Percentiles rank a stretch among this genome's conserved stretches.
Evolutionary conservation across 2,113 vertebrate species (phyloP).

Genomic region (Orycteropus afer): DNA sequence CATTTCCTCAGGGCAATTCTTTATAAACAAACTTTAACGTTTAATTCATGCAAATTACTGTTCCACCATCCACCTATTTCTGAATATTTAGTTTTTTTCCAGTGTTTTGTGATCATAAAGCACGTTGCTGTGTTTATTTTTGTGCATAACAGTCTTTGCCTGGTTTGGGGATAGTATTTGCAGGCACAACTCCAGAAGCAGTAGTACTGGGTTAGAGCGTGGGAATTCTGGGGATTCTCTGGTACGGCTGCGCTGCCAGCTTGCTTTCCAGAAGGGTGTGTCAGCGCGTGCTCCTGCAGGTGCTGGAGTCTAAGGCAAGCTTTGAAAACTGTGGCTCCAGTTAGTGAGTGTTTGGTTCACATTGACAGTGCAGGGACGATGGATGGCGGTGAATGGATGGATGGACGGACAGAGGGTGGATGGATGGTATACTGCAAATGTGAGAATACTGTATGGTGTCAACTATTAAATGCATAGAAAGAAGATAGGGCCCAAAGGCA

Average conservation of each 20-base stretch:
- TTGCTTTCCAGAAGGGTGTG: slow-evolving; percentile 6
- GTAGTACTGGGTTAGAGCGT: background rate
- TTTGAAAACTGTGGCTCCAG: slow-evolving; percentile 22
- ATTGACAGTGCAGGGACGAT: background rate
- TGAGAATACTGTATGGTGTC: background rate
- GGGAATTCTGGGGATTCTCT: slow-evolving; percentile 2
- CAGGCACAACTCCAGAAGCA: slow-evolving; percentile 17
- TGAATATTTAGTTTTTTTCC: background rate
- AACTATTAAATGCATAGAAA: background rate
- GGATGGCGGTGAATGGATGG: background rate
- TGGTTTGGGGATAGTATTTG: slow-evolving; percentile 21
- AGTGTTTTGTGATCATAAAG: slow-evolving; percentile 23
- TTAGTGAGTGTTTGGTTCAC: background rate
- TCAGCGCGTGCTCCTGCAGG: background rate
- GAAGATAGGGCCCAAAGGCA: background rate
- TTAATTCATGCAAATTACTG: slow-evolving; percentile 3
- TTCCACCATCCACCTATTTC: background rate
- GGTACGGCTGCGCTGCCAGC: background rate
- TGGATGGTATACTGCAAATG: background rate
- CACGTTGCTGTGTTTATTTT: slow-evolving; percentile 34
- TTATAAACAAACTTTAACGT: slow-evolving; percentile 12
- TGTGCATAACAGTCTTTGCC: slow-evolving; percentile 22
- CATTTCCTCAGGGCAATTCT: slow-evolving; percentile 11
- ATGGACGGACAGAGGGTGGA: no score
- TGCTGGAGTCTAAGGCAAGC: background rate